Percentiles rank a stretch among this genome's conserved stretches.
These are phyloP conservation scores for Dunckerocampus dactyliophorus DNA, from an alignment of 2,113 vertebrate genomes.

Conservation along the genomic window DNA sequence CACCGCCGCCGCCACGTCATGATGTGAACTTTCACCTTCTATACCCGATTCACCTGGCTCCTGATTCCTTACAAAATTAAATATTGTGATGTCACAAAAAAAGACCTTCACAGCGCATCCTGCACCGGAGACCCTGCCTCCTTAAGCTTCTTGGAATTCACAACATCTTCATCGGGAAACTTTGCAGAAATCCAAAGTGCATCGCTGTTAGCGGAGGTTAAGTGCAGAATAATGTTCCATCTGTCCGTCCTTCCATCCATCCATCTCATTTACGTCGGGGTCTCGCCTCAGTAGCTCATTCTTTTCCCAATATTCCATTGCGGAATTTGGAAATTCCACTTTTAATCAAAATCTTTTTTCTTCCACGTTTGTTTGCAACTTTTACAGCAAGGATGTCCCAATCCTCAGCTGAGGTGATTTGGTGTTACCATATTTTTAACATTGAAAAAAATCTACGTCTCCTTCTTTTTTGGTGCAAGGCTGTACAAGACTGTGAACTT, in stretches of 20 bases:
- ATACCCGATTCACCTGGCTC: not conserved
- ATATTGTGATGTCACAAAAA: not conserved
- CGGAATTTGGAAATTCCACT: too few species aligned
- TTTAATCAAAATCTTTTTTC: too few species aligned
- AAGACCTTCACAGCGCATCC: constrained; percentile 37
- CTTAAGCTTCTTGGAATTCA: not conserved
- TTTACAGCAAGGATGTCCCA: too few species aligned
- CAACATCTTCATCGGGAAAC: not conserved
- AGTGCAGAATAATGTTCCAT: not conserved
- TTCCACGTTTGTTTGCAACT: too few species aligned
- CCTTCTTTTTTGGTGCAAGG: constrained; percentile 33
- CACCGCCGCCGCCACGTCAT: constrained; percentile 93
- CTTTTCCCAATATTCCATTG: too few species aligned
- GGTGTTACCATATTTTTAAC: not conserved
- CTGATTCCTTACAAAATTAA: not conserved
- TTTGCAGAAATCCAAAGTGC: not conserved
- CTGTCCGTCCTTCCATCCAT: constrained; percentile 20
- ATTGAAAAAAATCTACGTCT: not conserved
- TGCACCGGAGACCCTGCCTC: constrained; percentile 9
- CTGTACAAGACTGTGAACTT: constrained; percentile 76
- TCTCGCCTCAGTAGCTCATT: constrained; percentile 40
- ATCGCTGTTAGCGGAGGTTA: constrained; percentile 7
- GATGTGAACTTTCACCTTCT: constrained; percentile 77
- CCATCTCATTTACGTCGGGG: not conserved
- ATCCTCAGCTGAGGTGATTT: too few species aligned